A percentile compares a stretch with the other conserved stretches of the same genome.
phyloP scores from a whole-genome alignment of 2,113 vertebrate genomes.

The Crotophaga sulcirostris region DNA sequence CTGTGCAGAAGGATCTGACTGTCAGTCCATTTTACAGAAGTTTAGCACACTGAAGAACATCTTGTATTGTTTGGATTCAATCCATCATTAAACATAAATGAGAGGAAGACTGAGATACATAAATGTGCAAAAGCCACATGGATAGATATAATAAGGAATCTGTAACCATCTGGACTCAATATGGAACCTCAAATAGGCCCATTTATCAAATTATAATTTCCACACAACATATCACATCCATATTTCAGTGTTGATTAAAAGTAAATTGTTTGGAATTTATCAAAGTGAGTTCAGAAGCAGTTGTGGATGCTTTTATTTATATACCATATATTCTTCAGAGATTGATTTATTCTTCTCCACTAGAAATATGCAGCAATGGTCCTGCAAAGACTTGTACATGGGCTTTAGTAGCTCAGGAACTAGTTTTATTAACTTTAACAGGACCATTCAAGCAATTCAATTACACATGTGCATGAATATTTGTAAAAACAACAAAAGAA shows the following conservation, averaged over 20 bases:
- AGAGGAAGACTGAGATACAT: conserved; percentile 59
- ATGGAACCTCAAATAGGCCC: conserved; percentile 63
- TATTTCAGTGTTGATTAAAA: conserved; percentile 64
- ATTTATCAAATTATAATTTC: conserved; percentile 75
- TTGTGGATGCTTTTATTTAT: neutral
- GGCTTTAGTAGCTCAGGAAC: neutral
- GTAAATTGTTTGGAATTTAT: conserved; percentile 52
- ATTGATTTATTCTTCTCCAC: neutral
- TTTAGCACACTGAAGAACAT: conserved; percentile 74
- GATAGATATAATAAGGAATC: conserved; percentile 68
- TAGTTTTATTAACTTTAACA: neutral
- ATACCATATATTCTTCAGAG: neutral
- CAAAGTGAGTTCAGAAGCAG: neutral
- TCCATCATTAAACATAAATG: conserved; percentile 78
- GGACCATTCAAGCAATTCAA: neutral
- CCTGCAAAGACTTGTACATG: neutral
- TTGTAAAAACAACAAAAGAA: neutral
- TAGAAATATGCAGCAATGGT: neutral
- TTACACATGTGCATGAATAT: neutral
- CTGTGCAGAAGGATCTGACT: conserved; percentile 10
- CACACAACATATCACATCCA: conserved; percentile 57
- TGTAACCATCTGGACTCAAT: conserved; percentile 78
- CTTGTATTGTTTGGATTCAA: conserved; percentile 76
- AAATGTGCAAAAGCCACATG: conserved; percentile 73
- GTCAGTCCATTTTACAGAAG: conserved; percentile 63